These are phyloP conservation scores for Oreotragus oreotragus DNA, from an alignment of 2,113 vertebrate species.

Conservation along the genomic window DNA sequence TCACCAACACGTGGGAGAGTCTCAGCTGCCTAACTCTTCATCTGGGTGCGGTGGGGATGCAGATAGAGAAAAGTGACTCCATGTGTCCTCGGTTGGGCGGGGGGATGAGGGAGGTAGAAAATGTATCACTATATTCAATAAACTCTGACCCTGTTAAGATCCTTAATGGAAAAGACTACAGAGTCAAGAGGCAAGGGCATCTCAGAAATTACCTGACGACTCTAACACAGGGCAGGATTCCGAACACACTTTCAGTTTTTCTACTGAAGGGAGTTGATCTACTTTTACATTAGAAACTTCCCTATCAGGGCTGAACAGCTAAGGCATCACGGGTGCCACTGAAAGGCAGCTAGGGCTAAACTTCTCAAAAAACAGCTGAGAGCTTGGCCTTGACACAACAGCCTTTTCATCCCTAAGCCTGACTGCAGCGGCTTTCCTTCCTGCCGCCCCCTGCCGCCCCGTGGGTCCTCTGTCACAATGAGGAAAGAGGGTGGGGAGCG, in stretches of 20 bases:
- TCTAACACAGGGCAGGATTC: background rate
- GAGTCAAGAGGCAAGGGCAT: background rate
- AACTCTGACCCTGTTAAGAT: background rate
- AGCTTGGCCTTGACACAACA: background rate
- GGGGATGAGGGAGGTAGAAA: background rate
- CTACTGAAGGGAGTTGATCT: background rate
- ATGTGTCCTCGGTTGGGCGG: accelerated
- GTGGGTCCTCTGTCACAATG: background rate
- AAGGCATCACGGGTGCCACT: background rate
- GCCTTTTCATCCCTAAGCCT: background rate
- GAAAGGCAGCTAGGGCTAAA: background rate
- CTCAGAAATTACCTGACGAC: background rate
- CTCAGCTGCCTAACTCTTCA: background rate
- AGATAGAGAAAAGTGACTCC: background rate
- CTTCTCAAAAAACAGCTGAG: background rate
- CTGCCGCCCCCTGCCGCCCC: background rate
- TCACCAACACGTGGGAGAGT: background rate
- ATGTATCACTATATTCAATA: background rate
- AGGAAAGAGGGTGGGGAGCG: background rate
- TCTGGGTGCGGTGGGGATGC: background rate
- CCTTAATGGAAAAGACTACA: background rate
- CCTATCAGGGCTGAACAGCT: background rate
- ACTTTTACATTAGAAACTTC: background rate
- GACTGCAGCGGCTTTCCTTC: background rate
- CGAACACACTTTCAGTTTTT: background rate